These are phyloP conservation scores for Pholis gunnellus DNA, from an alignment of 2,113 vertebrate species.

Conservation along the genomic window DNA sequence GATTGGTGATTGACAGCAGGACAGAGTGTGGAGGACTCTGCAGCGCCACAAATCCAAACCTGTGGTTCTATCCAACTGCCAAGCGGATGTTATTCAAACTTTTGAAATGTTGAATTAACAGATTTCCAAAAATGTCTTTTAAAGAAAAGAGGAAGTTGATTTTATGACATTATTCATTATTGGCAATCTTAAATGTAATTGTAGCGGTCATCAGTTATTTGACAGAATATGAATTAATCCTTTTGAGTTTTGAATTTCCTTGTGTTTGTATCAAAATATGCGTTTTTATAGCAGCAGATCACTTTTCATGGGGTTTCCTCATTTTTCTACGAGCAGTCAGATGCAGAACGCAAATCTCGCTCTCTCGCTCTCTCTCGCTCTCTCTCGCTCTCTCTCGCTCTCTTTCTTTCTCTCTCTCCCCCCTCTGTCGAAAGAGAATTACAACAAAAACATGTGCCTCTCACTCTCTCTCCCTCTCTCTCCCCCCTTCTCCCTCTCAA, in stretches of 20 bases:
- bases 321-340: not conserved
- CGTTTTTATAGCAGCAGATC: not conserved
- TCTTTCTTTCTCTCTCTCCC: not conserved
- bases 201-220: not conserved
- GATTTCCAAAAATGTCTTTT: not conserved
- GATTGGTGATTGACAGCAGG: slow-evolving; percentile 56
- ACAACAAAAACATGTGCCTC: too few relatives aligned
- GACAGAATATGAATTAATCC: not conserved
- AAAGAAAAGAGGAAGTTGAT: not conserved
- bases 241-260: too few relatives aligned
- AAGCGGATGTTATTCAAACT: not conserved
- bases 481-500: too few relatives aligned
- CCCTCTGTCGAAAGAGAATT: not conserved
- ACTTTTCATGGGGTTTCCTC: too few relatives aligned
- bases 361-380: not conserved
- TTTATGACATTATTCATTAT: not conserved
- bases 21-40: slow-evolving; percentile 24
- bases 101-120: slow-evolving; percentile 7
- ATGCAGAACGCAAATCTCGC: too few relatives aligned
- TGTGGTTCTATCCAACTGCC: slow-evolving; percentile 13
- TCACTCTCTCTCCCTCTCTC: too few relatives aligned
- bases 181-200: too few relatives aligned
- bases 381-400: not conserved
- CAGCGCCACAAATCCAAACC: not conserved
- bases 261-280: too few relatives aligned